Evolutionary conservation across 2,888 invertebrate genomes (phyloP).

Genomic region (Nomada goodeniana): DNA sequence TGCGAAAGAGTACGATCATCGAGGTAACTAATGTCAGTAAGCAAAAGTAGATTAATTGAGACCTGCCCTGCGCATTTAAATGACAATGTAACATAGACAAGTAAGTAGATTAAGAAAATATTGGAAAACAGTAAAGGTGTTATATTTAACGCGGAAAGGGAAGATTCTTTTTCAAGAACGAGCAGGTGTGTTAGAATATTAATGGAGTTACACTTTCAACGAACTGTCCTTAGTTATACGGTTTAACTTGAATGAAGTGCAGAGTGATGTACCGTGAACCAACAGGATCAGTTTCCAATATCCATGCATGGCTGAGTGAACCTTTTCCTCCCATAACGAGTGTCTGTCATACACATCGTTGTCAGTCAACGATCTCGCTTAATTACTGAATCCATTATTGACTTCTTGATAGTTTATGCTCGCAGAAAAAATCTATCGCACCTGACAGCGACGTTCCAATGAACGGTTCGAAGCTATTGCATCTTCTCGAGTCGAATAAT

Average conservation of each 20-base stretch:
- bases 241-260: slow-evolving; percentile 7
- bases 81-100: background rate
- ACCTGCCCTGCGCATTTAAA: background rate
- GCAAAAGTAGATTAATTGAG: too few relatives aligned
- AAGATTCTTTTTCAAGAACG: background rate
- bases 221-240: slow-evolving; percentile 18
- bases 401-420: background rate
- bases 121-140: background rate
- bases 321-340: background rate
- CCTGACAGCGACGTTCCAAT: background rate
- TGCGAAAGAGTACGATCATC: too few relatives aligned
- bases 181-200: background rate
- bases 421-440: background rate
- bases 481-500: background rate
- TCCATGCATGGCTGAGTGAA: slow-evolving; percentile 31
- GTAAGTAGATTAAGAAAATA: background rate
- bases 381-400: slow-evolving; percentile 10
- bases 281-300: slow-evolving; percentile 34
- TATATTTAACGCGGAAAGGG: background rate
- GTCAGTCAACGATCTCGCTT: slow-evolving; percentile 1
- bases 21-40: too few relatives aligned
- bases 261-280: slow-evolving; percentile 18
- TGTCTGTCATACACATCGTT: background rate
- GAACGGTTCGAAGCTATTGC: background rate
- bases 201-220: slow-evolving; percentile 18